phyloP scores from a whole-genome alignment of 2,797 vertebrate genomes.

The Manis pentadactyla region DNA sequence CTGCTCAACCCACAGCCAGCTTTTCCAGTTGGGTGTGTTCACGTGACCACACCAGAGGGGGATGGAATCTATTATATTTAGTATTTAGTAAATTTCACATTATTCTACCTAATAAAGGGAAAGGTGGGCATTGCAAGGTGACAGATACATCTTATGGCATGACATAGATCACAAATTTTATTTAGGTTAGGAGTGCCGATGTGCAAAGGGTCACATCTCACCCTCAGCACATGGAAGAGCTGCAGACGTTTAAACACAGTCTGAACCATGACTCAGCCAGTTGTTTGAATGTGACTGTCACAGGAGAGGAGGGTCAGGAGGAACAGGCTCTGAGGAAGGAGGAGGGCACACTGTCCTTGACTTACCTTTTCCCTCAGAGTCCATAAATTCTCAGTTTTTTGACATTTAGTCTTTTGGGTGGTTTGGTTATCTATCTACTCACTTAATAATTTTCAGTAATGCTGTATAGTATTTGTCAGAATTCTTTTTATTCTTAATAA shows the following conservation, averaged over 20 bases:
- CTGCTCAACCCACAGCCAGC: background rate
- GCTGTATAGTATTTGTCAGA: background rate
- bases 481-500: background rate
- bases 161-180: fast-evolving
- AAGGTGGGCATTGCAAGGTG: too few relatives aligned
- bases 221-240: background rate
- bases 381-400: background rate
- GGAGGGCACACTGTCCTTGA: fast-evolving
- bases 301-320: background rate
- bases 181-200: background rate
- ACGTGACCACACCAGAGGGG: fast-evolving
- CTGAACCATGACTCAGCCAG: background rate
- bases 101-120: background rate
- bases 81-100: background rate
- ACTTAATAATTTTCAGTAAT: background rate
- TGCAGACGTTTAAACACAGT: background rate
- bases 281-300: background rate
- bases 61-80: fast-evolving
- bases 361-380: background rate
- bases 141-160: fast-evolving
- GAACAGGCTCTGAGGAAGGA: fast-evolving
- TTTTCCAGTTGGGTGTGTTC: background rate
- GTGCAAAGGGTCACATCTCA: background rate
- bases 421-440: background rate
- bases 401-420: background rate